Conservation (phyloP, 2,888 invertebrate species). For the Ormyrus labotus region DNA sequence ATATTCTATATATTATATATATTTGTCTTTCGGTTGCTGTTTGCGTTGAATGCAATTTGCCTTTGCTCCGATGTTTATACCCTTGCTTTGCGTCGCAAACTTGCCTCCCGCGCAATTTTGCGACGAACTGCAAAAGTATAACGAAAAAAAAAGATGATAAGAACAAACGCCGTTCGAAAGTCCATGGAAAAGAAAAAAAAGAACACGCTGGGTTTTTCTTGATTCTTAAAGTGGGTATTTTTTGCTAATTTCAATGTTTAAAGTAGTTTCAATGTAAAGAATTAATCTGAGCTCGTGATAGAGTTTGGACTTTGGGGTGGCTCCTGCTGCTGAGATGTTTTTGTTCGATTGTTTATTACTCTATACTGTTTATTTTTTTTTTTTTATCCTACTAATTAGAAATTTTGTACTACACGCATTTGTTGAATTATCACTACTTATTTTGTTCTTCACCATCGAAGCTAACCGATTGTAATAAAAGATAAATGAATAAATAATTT, state of each 20-base stretch:
- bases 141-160: conserved; percentile 55
- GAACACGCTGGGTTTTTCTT: conserved; percentile 37
- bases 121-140: conserved; percentile 50
- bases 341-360: conserved; percentile 59
- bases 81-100: conserved; percentile 30
- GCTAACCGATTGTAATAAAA: conserved; percentile 45
- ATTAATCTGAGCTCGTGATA: conserved; percentile 45
- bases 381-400: conserved; percentile 50
- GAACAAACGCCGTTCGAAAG: conserved; percentile 55
- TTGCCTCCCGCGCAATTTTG: conserved; percentile 17
- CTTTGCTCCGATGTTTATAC: conserved; percentile 55
- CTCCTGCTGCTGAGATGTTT: conserved; percentile 57
- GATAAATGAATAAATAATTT: conserved; percentile 21
- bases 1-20: conserved; percentile 56
- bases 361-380: conserved; percentile 54
- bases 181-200: conserved; percentile 39
- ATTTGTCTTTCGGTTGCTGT: conserved; percentile 60
- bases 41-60: conserved; percentile 61
- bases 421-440: conserved; percentile 52
- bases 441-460: conserved; percentile 57
- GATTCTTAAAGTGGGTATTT: too few relatives aligned
- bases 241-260: conserved; percentile 1
- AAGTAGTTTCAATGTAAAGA: not conserved
- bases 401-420: conserved; percentile 54
- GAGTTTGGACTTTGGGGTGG: conserved; percentile 58